phyloP scores from a whole-genome alignment of 2,888 invertebrate genomes.

The Melinaea menophilus region DNA sequence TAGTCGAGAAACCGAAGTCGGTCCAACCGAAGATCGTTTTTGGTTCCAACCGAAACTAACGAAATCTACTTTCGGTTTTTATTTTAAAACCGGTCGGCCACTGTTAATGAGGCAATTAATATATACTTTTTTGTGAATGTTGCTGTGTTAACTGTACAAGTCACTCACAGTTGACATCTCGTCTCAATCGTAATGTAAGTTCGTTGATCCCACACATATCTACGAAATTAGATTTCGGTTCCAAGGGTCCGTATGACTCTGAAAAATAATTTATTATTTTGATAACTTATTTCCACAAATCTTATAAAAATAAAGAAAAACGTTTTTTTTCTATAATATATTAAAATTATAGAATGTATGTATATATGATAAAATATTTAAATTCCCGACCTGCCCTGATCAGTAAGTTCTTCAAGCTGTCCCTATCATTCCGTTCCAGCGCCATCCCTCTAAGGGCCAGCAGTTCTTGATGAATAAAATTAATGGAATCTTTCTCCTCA shows the following conservation, averaged over 20 bases:
- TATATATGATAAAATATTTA: background rate
- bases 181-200: slow-evolving; percentile 30
- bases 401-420: slow-evolving; percentile 36
- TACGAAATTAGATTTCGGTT: slow-evolving; percentile 12
- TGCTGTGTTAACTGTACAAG: too few species aligned
- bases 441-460: slow-evolving; percentile 40
- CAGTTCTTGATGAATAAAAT: slow-evolving; percentile 27
- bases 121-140: too few species aligned
- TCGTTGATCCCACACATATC: slow-evolving; percentile 31
- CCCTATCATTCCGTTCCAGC: slow-evolving; percentile 30
- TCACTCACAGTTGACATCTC: slow-evolving; percentile 40
- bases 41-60: too few species aligned
- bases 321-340: background rate
- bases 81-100: too few species aligned
- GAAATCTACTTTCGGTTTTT: too few species aligned
- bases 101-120: too few species aligned
- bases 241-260: slow-evolving; percentile 27
- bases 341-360: background rate
- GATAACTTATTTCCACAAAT: background rate
- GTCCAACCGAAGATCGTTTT: too few species aligned
- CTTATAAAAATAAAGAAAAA: background rate
- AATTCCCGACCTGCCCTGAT: slow-evolving; percentile 39
- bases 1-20: too few species aligned
- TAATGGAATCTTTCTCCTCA: background rate
- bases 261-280: slow-evolving; percentile 17